Evolutionary conservation across 2,888 invertebrate species (phyloP).

Genomic region (Byasa hedistus): DNA sequence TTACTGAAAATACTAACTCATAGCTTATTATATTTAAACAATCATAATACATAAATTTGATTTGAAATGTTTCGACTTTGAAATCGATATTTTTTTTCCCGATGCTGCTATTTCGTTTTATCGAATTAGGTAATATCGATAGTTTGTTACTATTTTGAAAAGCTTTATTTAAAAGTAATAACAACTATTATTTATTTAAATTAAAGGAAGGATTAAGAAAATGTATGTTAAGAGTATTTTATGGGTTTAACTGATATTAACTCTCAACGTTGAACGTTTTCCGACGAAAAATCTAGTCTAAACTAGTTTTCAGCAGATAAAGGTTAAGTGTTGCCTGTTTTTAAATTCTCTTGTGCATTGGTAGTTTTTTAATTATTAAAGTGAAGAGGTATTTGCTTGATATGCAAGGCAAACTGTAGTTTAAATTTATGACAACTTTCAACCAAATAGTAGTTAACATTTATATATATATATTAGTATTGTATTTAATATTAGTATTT

Average conservation of each 20-base stretch:
- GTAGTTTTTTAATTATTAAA: slow-evolving; percentile 18
- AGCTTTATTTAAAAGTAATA: neutral
- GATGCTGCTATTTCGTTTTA: neutral
- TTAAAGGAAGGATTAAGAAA: neutral
- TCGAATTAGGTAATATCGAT: neutral
- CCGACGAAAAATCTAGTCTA: slow-evolving; percentile 39
- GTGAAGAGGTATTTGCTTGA: too few species aligned
- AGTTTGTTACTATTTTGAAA: neutral
- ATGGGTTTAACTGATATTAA: neutral
- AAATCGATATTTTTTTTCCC: neutral
- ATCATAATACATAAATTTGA: too few species aligned
- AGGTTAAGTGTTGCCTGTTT: slow-evolving; percentile 34
- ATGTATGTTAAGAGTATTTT: neutral
- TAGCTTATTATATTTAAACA: neutral
- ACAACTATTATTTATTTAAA: neutral
- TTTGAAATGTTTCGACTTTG: neutral
- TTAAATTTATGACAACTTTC: too few species aligned
- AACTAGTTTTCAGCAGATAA: slow-evolving; percentile 45
- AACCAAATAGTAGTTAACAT: too few species aligned
- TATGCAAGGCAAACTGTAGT: too few species aligned
- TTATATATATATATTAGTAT: too few species aligned
- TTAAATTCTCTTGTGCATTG: neutral
- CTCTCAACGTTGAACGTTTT: slow-evolving; percentile 22
- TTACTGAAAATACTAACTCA: neutral
- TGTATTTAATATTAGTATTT: neutral